Evolutionary conservation across 2,888 invertebrate species (phyloP), one percentile per base, ranked within the genome.

Genomic region (Hydrotaea cyrtoneurina): DNA sequence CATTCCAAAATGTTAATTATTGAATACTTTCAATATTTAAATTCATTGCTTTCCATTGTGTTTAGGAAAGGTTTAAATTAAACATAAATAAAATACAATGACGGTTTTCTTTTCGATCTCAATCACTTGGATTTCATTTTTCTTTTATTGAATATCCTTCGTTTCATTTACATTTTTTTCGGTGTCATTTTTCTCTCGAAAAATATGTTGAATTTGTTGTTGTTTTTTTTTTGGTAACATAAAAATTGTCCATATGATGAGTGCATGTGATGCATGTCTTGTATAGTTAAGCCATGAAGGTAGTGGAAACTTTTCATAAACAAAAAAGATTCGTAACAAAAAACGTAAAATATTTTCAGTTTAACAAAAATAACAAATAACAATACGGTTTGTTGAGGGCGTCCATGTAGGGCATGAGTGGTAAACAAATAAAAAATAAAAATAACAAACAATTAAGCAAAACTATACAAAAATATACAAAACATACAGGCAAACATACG

Each of bases 201-300:
- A 17, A 50, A 80, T 36, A n/a, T 59, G 36, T 59, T 59, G 23
- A 26, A 23, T 23, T 23, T 23, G 23, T 31, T 31, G 7, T 4
- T 31, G 31, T 31, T 31, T 31, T 31, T 26, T 80, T 75, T 80
- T 80, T 80, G 75, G 75, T 75, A 75, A 59, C 57, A 59, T 73
- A 43, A n/a, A 73, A 66, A 31, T 23, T 62, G 50, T 11, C n/a
- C 62, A 64, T 43, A 39, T 53, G 53, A n/a, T 50, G 50, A n/a
- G 5, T 55, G 21, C 21, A 5, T n/a, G n/a, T n/a, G n/a, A n/a
- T 55, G 10, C 17, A 21, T 21, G 5, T 21, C 17, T 55, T 55
- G 55, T 55, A 55, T 55, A 50, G 50, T 7, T n/a, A 13, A 15
- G 43, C 10, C 10, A 7, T 1, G n/a, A 50, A 50, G 31, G 31